Percentiles rank a stretch among this genome's conserved stretches.
Conservation (phyloP, 2,888 invertebrate genomes). For the Polia nebulosa region DNA sequence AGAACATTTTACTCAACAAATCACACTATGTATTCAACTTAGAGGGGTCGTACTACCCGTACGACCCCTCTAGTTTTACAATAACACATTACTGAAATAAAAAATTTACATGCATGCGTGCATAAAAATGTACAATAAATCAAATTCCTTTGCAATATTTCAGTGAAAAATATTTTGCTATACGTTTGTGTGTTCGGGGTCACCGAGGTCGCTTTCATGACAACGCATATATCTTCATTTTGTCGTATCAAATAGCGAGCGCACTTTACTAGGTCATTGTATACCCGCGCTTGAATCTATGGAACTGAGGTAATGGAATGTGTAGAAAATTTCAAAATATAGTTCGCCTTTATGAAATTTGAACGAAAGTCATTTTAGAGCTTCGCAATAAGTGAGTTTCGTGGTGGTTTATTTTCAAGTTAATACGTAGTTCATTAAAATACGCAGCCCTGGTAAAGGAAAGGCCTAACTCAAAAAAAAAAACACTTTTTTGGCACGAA, state of each 20-base stretch:
- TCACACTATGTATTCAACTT: slow-evolving; percentile 2
- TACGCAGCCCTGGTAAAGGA: no score
- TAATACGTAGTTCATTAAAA: background rate
- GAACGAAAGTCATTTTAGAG: background rate
- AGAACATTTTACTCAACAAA: background rate
- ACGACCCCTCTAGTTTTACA: slow-evolving; percentile 9
- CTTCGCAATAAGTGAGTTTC: background rate
- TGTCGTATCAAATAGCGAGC: slow-evolving; percentile 55
- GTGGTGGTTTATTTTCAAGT: background rate
- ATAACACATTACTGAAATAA: slow-evolving; percentile 34
- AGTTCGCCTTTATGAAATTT: slow-evolving; percentile 6
- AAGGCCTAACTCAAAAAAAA: no score
- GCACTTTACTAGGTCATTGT: slow-evolving; percentile 51
- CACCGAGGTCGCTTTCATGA: slow-evolving; percentile 51
- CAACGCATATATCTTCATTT: slow-evolving; percentile 66
- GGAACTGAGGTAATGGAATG: slow-evolving; percentile 20
- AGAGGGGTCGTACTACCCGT: no score
- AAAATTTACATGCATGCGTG: slow-evolving; percentile 43
- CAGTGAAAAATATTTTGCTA: slow-evolving; percentile 55
- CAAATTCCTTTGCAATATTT: slow-evolving; percentile 57
- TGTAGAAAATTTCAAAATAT: slow-evolving; percentile 13
- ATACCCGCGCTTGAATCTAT: slow-evolving; percentile 30
- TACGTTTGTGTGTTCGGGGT: slow-evolving; percentile 37
- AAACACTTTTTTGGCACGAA: no score
- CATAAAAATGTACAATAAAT: slow-evolving; percentile 57